Evolutionary conservation across 2,888 invertebrate species (phyloP).

Genomic region (Dynastes grantii): DNA sequence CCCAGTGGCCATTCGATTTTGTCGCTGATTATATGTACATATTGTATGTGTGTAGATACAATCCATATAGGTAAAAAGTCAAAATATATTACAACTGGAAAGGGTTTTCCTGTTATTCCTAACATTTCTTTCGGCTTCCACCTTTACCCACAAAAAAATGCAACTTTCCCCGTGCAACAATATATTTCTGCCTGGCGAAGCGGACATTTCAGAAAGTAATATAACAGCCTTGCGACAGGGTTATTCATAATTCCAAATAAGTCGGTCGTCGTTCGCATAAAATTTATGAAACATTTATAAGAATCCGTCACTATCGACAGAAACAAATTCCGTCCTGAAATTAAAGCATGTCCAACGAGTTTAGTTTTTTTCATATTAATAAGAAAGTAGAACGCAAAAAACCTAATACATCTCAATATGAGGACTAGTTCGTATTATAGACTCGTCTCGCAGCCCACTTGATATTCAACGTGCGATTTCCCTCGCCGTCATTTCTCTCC

Average conservation of each 20-base stretch:
- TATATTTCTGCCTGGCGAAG: neutral
- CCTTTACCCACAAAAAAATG: no score
- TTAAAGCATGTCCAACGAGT: slow-evolving; percentile 41
- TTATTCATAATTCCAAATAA: slow-evolving; percentile 30
- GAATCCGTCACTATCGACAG: slow-evolving; percentile 37
- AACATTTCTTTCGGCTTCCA: no score
- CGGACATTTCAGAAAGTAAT: slow-evolving; percentile 16
- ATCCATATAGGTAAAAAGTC: no score
- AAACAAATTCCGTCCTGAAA: slow-evolving; percentile 30
- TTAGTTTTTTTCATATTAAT: slow-evolving; percentile 42
- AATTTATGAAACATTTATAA: slow-evolving; percentile 42
- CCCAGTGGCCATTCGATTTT: no score
- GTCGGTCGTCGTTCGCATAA: neutral
- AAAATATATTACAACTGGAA: no score
- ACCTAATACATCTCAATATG: slow-evolving; percentile 51
- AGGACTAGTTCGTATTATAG: slow-evolving; percentile 47
- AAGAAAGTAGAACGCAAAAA: slow-evolving; percentile 45
- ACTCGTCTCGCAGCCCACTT: slow-evolving; percentile 59
- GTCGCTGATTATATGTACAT: no score
- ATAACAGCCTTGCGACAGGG: neutral
- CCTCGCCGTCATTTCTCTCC: slow-evolving; percentile 69
- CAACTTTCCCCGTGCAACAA: neutral
- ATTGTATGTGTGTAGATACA: no score
- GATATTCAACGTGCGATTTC: slow-evolving; percentile 69
- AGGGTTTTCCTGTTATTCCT: no score